These are phyloP conservation scores for Amiota minor DNA, from an alignment of 2,888 invertebrate species.

Conservation along the genomic window DNA sequence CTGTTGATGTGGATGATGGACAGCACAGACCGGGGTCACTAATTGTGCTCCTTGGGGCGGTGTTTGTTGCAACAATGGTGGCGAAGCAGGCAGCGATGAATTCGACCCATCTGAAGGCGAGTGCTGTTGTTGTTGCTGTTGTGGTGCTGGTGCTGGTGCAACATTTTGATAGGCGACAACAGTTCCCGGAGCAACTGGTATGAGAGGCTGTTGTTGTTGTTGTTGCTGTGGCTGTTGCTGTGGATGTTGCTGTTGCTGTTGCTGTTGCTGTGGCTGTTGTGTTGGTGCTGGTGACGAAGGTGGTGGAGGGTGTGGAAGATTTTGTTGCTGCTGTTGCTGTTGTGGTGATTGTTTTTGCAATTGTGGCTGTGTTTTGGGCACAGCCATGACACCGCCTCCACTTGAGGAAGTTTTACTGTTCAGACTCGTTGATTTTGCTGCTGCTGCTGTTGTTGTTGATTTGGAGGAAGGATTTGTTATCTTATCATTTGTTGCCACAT, in stretches of 20 bases:
- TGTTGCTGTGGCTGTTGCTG: conserved; percentile 44
- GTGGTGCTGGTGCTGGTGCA: conserved; percentile 48
- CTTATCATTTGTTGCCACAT: conserved; percentile 43
- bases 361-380: conserved; percentile 43
- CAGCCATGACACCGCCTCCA: conserved; percentile 61
- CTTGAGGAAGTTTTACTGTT: conserved; percentile 55
- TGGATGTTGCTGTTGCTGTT: conserved; percentile 32
- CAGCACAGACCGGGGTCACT: conserved; percentile 69
- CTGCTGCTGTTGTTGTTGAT: conserved; percentile 52
- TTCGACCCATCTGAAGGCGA: conserved; percentile 67
- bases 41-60: conserved; percentile 69
- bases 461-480: conserved; percentile 34
- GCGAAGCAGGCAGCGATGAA: conserved; percentile 67
- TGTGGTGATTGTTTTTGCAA: conserved; percentile 40
- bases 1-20: conserved; percentile 70
- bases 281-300: conserved; percentile 45
- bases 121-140: conserved; percentile 58
- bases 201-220: conserved; percentile 41
- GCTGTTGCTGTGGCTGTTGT: conserved; percentile 35
- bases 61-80: conserved; percentile 69
- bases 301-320: conserved; percentile 28
- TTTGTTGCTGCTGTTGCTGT: conserved; percentile 39
- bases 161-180: conserved; percentile 45
- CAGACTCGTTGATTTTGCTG: conserved; percentile 47
- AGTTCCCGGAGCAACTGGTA: conserved; percentile 38